Base-by-base conservation (phyloP, 2,797 vertebrate species). In the Simalia tracyae region DNA sequence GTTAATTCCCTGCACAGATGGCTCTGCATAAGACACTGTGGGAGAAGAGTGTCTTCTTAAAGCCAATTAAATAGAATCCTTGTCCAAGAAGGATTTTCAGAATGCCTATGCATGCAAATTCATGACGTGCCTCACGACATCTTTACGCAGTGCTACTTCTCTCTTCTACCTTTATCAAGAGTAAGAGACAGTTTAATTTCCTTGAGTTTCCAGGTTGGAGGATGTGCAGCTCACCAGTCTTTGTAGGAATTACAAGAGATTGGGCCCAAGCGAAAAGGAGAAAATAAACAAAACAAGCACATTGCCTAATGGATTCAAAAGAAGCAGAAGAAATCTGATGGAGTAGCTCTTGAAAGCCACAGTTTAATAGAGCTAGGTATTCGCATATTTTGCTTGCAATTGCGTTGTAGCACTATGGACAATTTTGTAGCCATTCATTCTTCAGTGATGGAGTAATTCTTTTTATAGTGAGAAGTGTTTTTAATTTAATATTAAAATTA, bases 11-110 rank as follows among this genome's bases (percentile, higher is more conserved):
- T 36, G 96, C 93, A 90, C 97, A 98, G 97, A 98, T 97, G 97
- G 96, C 57, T 95, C 94, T 91, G 94, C 96, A 97, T 92, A 97
- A 95, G 94, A 96, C 94, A 96, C 93, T 93, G 96, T 95, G 93
- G 95, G 95, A 96, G 94, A 95, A 94, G 91, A 96, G 96, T 94
- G 96, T 96, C 95, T 97, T 96, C 97, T 97, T 95, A 97, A 92
- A 97, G 97, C 96, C 95, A 97, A 97, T 97, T 96, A 97, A 96
- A 97, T 95, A 95, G 95, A 95, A 97, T 95, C 96, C 92, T 96
- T 95, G 96, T 97, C 95, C 95, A 96, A 97, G 95, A 94, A 97
- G 94, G 96, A 96, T 97, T 95, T 94, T 95, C 95, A 46, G 94
- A 93, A 87, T 92, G 96, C 95, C 95, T 95, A 91, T 95, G 96